Evolutionary conservation across 2,797 vertebrate species (phyloP), one percentile per base, ranked within the genome.

Genomic region (Aldrovandia affinis): DNA sequence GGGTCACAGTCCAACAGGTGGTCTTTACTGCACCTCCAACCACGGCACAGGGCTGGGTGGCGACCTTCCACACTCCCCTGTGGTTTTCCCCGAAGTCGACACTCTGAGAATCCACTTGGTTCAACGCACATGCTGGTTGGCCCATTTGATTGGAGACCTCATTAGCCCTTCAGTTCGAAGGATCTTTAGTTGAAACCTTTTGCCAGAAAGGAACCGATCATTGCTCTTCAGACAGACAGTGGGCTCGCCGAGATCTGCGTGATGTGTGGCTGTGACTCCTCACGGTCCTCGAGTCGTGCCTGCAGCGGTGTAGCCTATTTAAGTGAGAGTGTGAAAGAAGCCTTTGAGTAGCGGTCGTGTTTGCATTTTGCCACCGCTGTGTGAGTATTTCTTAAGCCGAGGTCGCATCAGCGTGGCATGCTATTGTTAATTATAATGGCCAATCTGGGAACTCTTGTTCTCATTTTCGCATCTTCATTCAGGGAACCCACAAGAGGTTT

Each of bases 381-480:
- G 73, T 47, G 73, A 47, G 42, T 77, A 77, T 44, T 77, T 77
- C 73, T 47, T 44, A 22, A 20, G 73, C 22, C 20, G 73, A 77
- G 73, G 42, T 25, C 73, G 33, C 73, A 47, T 47, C 25, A n/a
- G 73, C n/a, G 73, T 10, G 42, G 47, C 73, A 77, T 44, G 73
- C 42, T 77, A 77, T 77, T 77, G 73, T 77, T 77, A 77, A 77
- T 77, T 77, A 77, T 77, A 77, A 77, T 47, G 25, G 73, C 39
- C 73, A 44, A 47, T 73, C 68, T 73, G 68, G 14, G 20, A 47
- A 47, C 20, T n/a, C 73, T 77, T 47, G 42, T 77, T 77, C 73
- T 77, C 73, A 77, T n/a, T 77, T 42, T 44, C 73, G 44, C 39
- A 77, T 44, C 36, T 77, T 39, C 42, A 42, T 47, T 77, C 73